Evolutionary conservation across 2,113 vertebrate species (phyloP).

Genomic region (Actenoides hombroni): DNA sequence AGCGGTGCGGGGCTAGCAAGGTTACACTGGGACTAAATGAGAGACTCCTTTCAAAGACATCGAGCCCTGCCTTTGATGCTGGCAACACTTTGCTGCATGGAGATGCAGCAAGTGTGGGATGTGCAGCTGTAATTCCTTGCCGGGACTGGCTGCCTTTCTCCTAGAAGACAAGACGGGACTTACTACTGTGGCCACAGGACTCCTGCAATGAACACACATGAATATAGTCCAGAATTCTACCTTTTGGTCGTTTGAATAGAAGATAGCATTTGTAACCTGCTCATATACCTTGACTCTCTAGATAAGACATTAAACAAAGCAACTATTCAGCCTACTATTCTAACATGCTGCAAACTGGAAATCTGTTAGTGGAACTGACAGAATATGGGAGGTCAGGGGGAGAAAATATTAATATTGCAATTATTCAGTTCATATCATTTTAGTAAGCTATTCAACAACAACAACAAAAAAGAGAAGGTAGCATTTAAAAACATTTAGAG

Average conservation of each 20-base stretch:
- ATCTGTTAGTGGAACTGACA: background rate
- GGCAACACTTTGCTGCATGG: fast-evolving
- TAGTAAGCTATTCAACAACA: background rate
- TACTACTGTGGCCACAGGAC: background rate
- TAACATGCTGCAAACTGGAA: background rate
- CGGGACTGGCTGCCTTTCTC: background rate
- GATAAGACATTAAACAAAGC: background rate
- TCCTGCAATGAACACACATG: background rate
- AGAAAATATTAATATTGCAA: background rate
- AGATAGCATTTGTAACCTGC: background rate
- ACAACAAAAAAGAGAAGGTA: background rate
- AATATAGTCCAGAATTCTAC: background rate
- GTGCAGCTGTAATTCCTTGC: background rate
- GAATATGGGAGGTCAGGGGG: background rate
- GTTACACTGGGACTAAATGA: fast-evolving
- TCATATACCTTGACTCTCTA: background rate
- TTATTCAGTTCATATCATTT: background rate
- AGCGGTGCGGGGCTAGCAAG: fast-evolving
- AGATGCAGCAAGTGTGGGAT: fast-evolving
- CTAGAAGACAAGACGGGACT: background rate
- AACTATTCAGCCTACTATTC: background rate
- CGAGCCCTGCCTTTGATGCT: fast-evolving
- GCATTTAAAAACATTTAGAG: background rate
- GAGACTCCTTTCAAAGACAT: background rate
- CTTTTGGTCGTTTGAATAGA: background rate